Percentiles rank a stretch among this genome's conserved stretches.
phyloP scores from a whole-genome alignment of 2,888 invertebrate genomes.

The Sesamia inferens region DNA sequence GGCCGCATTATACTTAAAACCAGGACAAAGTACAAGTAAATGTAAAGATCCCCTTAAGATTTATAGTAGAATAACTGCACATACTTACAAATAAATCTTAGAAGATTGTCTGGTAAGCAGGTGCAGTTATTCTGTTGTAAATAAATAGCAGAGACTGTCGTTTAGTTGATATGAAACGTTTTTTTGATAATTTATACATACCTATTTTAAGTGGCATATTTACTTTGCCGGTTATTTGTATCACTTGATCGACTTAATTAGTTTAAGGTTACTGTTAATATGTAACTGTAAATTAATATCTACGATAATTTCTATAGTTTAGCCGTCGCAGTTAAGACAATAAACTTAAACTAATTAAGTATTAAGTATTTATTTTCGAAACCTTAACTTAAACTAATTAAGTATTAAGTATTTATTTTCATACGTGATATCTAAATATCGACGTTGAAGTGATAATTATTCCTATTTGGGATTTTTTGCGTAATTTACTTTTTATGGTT shows the following conservation, averaged over 20 bases:
- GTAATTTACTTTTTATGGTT: not conserved
- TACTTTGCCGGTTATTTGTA: conserved; percentile 8
- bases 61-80: too few species aligned
- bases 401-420: too few species aligned
- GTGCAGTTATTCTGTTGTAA: not conserved
- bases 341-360: not conserved
- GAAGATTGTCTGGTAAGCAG: not conserved
- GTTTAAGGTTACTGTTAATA: too few species aligned
- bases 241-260: too few species aligned
- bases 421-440: not conserved
- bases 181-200: conserved; percentile 16
- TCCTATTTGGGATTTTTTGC: not conserved
- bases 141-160: not conserved
- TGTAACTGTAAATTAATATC: too few species aligned
- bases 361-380: too few species aligned
- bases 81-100: too few species aligned
- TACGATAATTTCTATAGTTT: not conserved
- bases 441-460: not conserved
- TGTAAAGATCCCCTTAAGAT: not conserved
- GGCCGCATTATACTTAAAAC: not conserved
- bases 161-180: conserved; percentile 9
- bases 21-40: not conserved
- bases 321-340: not conserved
- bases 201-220: not conserved
- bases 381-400: not conserved